Conservation (phyloP, 1,140 invertebrate species). For the Halyomorpha halys region DNA sequence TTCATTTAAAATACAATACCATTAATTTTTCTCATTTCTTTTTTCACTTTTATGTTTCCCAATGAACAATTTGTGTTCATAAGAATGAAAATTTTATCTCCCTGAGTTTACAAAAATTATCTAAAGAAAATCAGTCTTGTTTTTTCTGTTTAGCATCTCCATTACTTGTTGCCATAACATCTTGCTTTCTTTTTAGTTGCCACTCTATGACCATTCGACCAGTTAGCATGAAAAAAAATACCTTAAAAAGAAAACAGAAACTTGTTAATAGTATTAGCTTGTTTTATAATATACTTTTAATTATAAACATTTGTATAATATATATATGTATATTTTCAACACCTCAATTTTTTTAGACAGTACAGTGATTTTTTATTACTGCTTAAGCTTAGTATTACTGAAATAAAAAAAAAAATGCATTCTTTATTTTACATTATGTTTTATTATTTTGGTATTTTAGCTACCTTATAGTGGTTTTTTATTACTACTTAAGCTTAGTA, state of each 20-base stretch:
- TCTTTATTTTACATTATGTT: too few relatives aligned
- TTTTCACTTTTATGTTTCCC: background rate
- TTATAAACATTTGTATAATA: background rate
- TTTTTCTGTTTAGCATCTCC: constrained; percentile 33
- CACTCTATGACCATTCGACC: constrained; percentile 76
- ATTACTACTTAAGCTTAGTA: too few relatives aligned
- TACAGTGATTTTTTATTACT: too few relatives aligned
- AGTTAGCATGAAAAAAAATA: constrained; percentile 91
- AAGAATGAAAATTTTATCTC: background rate
- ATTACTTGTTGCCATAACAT: constrained; percentile 28
- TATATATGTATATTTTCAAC: too few relatives aligned
- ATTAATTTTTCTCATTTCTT: too few relatives aligned
- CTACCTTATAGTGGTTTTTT: too few relatives aligned
- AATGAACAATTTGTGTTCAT: background rate
- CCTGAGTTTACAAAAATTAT: background rate
- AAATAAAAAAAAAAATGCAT: too few relatives aligned
- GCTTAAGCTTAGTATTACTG: too few relatives aligned
- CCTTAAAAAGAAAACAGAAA: constrained; percentile 36
- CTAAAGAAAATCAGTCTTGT: constrained; percentile 31
- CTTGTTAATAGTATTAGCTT: too few relatives aligned
- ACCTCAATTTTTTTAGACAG: too few relatives aligned
- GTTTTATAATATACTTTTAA: background rate
- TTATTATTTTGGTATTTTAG: too few relatives aligned
- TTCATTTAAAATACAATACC: constrained; percentile 2
- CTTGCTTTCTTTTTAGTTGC: constrained; percentile 43